These are phyloP conservation scores for Pheosia tremula DNA, from an alignment of 2,888 invertebrate species.

Conservation along the genomic window DNA sequence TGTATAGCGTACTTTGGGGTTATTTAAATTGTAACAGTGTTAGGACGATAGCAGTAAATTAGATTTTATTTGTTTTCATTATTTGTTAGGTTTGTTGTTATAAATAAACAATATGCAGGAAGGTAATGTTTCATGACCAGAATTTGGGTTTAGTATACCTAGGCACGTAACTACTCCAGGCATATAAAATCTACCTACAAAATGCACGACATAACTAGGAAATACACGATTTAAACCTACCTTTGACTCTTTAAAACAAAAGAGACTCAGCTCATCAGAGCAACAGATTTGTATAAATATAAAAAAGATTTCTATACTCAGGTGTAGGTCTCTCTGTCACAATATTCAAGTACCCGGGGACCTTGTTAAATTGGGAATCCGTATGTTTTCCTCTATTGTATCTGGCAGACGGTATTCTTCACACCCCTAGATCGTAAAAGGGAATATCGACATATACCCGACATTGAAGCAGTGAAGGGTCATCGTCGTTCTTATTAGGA, in stretches of 20 bases:
- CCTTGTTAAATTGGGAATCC: conserved; percentile 47
- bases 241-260: conserved; percentile 16
- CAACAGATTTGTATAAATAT: conserved; percentile 23
- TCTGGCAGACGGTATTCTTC: conserved; percentile 56
- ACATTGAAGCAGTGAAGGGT: conserved; percentile 45
- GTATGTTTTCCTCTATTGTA: conserved; percentile 49
- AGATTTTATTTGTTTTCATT: neutral
- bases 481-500: conserved; percentile 53
- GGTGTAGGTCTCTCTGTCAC: conserved; percentile 41
- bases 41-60: neutral
- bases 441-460: conserved; percentile 48
- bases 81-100: neutral
- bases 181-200: no score
- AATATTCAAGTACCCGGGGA: conserved; percentile 34
- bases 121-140: no score
- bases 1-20: neutral
- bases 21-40: neutral
- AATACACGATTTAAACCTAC: no score
- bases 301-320: conserved; percentile 26
- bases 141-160: no score
- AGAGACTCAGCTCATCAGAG: conserved; percentile 18
- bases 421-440: conserved; percentile 60
- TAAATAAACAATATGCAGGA: no score
- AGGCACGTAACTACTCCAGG: no score
- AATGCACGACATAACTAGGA: no score